These are phyloP conservation scores for Centropus unirufus DNA, from an alignment of 2,113 vertebrate genomes.

Conservation along the genomic window DNA sequence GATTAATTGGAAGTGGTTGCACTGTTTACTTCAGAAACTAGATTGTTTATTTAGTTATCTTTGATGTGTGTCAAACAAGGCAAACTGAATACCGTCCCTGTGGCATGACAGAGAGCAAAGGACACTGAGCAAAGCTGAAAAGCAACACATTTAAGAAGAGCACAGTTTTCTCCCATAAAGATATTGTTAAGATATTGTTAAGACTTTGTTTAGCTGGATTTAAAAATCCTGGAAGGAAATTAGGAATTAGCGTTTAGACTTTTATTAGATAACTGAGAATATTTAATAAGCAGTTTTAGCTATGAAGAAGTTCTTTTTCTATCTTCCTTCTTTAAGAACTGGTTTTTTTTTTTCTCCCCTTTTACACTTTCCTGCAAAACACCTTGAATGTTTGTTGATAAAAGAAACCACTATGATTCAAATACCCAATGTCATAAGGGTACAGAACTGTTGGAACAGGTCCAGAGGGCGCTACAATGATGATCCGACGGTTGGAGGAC, in stretches of 20 bases:
- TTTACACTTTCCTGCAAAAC: not conserved
- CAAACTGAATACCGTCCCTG: not conserved
- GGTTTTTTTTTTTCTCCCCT: not conserved
- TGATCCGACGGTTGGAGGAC: no score
- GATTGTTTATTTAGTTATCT: slow-evolving; percentile 14
- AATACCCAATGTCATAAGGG: no score
- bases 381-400: not conserved
- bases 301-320: accelerated
- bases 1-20: not conserved
- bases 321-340: not conserved
- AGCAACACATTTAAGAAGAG: not conserved
- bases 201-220: not conserved
- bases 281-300: not conserved
- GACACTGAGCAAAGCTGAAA: slow-evolving; percentile 15
- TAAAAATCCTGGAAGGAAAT: not conserved
- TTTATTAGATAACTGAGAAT: not conserved
- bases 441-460: no score
- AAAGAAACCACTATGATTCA: not conserved
- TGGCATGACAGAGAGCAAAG: not conserved
- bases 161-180: not conserved
- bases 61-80: not conserved
- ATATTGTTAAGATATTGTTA: not conserved
- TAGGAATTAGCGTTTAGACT: not conserved
- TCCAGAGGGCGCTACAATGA: no score
- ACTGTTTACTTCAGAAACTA: not conserved